Evolutionary conservation across 2,113 vertebrate species (phyloP), one percentile per base, ranked within the genome.

Genomic region (Lepisosteus oculatus): DNA sequence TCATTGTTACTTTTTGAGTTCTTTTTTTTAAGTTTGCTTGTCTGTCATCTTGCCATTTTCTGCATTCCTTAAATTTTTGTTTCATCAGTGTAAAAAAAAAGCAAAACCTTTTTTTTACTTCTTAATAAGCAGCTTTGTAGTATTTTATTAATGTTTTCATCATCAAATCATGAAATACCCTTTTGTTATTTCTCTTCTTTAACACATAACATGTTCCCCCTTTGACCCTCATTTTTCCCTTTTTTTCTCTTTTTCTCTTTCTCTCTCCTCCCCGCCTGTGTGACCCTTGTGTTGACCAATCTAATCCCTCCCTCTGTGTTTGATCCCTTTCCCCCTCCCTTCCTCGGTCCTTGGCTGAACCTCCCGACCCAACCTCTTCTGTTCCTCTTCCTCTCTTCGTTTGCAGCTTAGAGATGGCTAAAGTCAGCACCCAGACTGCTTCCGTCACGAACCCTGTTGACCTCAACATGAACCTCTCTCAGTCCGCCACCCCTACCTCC

Each of bases 341-440:
- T 41, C 54, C 65, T 74, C 65, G n/a, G 74, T 77, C 41, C 51
- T 55, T 81, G 77, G 74, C 75, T 78, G 66, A 67, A 0, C 84
- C 83, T 83, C 85, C 66, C 80, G 85, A 78, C 85, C 85, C 82
- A 83, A 86, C 84, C 82, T 83, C 76, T 84, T 87, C 54, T 84
- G 81, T 87, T 87, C 85, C 87, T 86, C 79, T 89, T 87, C 85
- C 83, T 86, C 55, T 90, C 88, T 88, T 90, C 86, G 82, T 86
- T 91, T 91, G 87, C 94, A 97, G 95, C 89, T 93, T 97, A 95
- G 95, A 97, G 93, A 95, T 97, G 95, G 95, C 95, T 94, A 96
- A 96, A 93, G 92, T 95, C 93, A 96, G 93, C 92, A 95, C 94
- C 93, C 94, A 96, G 93, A 90, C 92, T 80, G 93, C 93, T 90